Percentiles rank a stretch among this genome's conserved stretches.
Evolutionary conservation across 35 echinoderm and acorn worm genomes (phyloP).

Genomic region (Lytechinus variegatus): DNA sequence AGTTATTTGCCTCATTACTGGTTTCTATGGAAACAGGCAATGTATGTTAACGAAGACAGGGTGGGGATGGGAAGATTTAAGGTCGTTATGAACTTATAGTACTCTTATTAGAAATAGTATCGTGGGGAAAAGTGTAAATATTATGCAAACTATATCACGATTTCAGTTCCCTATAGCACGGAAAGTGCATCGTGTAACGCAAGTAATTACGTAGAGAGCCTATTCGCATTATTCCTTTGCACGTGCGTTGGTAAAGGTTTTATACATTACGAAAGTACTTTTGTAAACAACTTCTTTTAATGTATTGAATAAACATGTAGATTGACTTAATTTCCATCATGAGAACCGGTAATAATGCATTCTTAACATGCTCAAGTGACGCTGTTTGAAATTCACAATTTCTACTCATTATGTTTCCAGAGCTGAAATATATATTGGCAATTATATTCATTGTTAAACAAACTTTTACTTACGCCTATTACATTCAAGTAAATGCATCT

Average conservation of each 20-base stretch:
- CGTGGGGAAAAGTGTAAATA: no score
- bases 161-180: not conserved
- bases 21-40: not conserved
- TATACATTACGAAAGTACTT: not conserved
- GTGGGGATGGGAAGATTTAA: not conserved
- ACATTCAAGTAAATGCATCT: no score
- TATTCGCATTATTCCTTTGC: not conserved
- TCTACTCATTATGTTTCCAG: not conserved
- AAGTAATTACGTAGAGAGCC: not conserved
- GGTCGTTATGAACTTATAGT: no score
- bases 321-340: not conserved
- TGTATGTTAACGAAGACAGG: not conserved
- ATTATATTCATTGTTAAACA: not conserved
- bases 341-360: not conserved
- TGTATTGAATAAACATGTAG: not conserved
- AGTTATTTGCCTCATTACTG: not conserved
- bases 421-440: not conserved
- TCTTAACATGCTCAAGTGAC: not conserved
- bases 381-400: not conserved
- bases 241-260: not conserved
- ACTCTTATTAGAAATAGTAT: no score
- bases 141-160: not conserved
- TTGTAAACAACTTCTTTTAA: not conserved
- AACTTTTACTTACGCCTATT: not conserved
- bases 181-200: not conserved